Base-by-base conservation (phyloP, 2,797 vertebrate genomes). In the Clarias pachynema region DNA sequence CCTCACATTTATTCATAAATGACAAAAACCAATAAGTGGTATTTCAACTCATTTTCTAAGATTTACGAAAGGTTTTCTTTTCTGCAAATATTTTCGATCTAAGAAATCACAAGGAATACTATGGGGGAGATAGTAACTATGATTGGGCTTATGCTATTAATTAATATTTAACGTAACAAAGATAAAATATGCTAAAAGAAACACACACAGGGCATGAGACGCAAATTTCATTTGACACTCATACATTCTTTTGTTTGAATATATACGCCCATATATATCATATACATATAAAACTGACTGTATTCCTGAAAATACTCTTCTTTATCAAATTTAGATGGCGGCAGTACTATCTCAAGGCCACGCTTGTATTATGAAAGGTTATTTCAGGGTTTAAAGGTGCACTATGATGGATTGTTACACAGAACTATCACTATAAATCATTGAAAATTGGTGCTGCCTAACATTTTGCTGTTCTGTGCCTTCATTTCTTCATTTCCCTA, bases 271-370 rank as follows among this genome's bases (percentile, higher is more conserved):
- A 87, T 88, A 86, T 89, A 89, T 89, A 90, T 84, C 86, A 89
- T 87, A 86, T 87, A 89, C 89, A 90, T 91, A 89, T 89, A 90
- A 90, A 91, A 88, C 81, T 86, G 83, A 89, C 86, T 86, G 81
- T 79, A 82, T 72, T 89, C 85, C 72, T 87, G 86, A 90, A 90
- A 90, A 91, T 91, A 90, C 88, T 85, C 79, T 84, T 57, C 77
- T 91, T 89, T 86, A 88, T 86, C 84, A 89, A 89, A 89, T 88
- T 88, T 85, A 77, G 87, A 90, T 88, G 89, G 89, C 88, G 88
- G 89, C 89, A 90, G 90, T 90, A 89, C 89, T 88, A 85, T 87
- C 89, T 91, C 83, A 90, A 90, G 88, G 86, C 87, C 89, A 90
- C 89, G 20, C 89, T 89, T 88, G 86, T 88, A 89, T 86, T 90